phyloP scores from a whole-genome alignment of 2,888 invertebrate genomes.

The Mallateleia sp. region DNA sequence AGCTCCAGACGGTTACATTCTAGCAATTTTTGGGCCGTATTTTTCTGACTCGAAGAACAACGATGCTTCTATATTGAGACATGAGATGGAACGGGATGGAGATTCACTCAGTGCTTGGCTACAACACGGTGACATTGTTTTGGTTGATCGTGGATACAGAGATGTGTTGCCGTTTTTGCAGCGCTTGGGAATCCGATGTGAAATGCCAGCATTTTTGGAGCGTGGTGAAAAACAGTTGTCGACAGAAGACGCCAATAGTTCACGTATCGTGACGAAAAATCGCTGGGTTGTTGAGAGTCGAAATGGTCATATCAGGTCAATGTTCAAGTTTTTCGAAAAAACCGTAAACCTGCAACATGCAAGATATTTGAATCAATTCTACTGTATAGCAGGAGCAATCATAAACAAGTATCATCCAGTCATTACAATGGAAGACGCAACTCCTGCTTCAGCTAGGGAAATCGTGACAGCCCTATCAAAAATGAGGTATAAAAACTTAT shows the following conservation, averaged over 20 bases:
- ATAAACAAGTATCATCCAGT: slow-evolving; percentile 50
- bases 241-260: too few relatives aligned
- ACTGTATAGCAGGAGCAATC: slow-evolving; percentile 36
- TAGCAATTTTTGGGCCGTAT: slow-evolving; percentile 27
- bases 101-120: slow-evolving; percentile 6
- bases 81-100: slow-evolving; percentile 9
- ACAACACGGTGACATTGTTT: slow-evolving; percentile 25
- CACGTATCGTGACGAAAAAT: too few relatives aligned
- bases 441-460: slow-evolving; percentile 41
- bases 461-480: too few relatives aligned
- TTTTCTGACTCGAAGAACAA: slow-evolving; percentile 19
- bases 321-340: slow-evolving; percentile 53
- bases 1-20: too few relatives aligned
- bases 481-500: too few relatives aligned
- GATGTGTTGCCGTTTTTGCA: slow-evolving; percentile 17
- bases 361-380: slow-evolving; percentile 12
- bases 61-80: slow-evolving; percentile 8
- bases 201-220: too few relatives aligned
- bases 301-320: slow-evolving; percentile 41
- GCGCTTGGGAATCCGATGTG: neutral
- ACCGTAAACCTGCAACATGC: slow-evolving; percentile 42
- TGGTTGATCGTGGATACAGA: slow-evolving; percentile 15
- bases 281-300: too few relatives aligned
- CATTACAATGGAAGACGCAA: slow-evolving; percentile 55
- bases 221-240: too few relatives aligned